These are phyloP conservation scores for Hippotragus niger DNA, from an alignment of 2,113 vertebrate genomes.

Conservation along the genomic window DNA sequence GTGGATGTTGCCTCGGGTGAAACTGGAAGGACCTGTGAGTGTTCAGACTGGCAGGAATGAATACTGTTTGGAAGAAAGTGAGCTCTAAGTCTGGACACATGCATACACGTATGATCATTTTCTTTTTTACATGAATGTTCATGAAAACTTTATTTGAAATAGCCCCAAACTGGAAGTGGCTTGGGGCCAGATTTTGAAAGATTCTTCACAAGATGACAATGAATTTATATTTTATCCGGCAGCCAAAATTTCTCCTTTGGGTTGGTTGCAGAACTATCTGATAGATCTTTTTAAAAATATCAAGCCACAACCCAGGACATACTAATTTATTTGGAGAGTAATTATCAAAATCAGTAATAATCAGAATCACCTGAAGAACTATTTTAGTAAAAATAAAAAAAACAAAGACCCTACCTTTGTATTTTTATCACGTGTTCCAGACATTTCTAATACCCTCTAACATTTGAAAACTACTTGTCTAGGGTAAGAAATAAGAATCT, in stretches of 20 bases:
- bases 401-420: neutral
- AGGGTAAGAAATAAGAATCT: neutral
- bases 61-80: neutral
- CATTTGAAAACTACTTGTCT: neutral
- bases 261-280: neutral
- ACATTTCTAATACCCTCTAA: neutral
- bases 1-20: too few relatives aligned
- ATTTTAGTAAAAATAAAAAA: neutral
- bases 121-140: neutral
- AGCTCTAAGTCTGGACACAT: neutral
- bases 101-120: neutral
- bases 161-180: neutral
- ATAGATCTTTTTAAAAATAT: neutral
- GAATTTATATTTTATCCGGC: neutral
- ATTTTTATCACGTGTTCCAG: neutral
- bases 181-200: neutral
- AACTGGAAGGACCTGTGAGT: fast-evolving
- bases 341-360: neutral
- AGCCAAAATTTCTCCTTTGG: neutral
- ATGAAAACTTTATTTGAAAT: neutral
- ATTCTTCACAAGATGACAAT: neutral
- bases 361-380: neutral
- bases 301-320: neutral
- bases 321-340: neutral
- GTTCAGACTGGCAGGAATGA: neutral